Percentiles rank a stretch among this genome's conserved stretches.
Conservation (phyloP, 2,888 invertebrate genomes). For the Oscheius sp. region DNA sequence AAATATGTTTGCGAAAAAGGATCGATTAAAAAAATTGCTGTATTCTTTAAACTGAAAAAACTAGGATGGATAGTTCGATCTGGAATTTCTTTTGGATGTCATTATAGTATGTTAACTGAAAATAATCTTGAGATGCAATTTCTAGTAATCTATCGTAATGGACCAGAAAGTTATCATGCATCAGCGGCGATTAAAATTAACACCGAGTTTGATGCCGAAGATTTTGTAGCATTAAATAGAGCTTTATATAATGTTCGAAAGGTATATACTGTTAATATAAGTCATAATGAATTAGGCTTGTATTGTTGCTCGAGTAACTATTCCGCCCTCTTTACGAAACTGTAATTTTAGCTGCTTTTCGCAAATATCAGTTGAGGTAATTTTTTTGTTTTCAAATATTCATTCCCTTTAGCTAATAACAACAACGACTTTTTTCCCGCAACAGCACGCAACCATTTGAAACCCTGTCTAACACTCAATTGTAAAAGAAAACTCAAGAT, state of each 20-base stretch:
- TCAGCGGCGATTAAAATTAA: slow-evolving; percentile 29
- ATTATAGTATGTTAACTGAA: slow-evolving; percentile 33
- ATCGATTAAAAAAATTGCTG: slow-evolving; percentile 20
- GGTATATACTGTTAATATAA: background rate
- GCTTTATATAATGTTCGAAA: slow-evolving; percentile 32
- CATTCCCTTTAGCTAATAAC: slow-evolving; percentile 3
- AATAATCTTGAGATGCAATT: too few species aligned
- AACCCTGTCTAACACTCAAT: too few species aligned
- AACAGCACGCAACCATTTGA: background rate
- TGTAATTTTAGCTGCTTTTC: background rate
- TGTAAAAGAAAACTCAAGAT: too few species aligned
- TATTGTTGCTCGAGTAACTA: slow-evolving; percentile 1
- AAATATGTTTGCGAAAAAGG: background rate
- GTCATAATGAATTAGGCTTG: background rate
- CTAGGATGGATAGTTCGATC: slow-evolving; percentile 53
- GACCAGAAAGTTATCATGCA: slow-evolving; percentile 32
- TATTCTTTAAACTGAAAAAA: slow-evolving; percentile 45
- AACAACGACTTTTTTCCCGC: slow-evolving; percentile 17
- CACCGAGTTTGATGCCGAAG: background rate
- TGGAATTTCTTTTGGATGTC: slow-evolving; percentile 54
- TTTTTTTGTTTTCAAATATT: background rate
- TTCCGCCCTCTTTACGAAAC: background rate
- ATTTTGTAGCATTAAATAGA: slow-evolving; percentile 26
- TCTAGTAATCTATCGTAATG: slow-evolving; percentile 36
- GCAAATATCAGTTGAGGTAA: slow-evolving; percentile 4